Evolutionary conservation across 2,888 invertebrate species (phyloP).

Genomic region (Sialis lutaria): DNA sequence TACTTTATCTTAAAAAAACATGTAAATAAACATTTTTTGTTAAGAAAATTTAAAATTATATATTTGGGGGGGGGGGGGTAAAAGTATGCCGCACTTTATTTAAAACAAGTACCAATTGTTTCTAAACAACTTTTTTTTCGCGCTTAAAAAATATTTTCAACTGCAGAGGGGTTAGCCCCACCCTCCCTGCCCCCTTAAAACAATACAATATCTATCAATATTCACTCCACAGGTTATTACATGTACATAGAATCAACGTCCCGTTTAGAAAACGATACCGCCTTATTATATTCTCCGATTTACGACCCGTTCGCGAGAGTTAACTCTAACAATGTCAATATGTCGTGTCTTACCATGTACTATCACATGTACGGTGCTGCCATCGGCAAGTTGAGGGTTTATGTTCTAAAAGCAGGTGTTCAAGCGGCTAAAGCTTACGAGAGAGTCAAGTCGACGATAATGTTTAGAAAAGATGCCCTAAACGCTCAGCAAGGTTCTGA

Average conservation of each 20-base stretch:
- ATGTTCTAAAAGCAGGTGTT: conserved; percentile 26
- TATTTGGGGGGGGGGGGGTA: too few relatives aligned
- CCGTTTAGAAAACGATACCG: conserved; percentile 40
- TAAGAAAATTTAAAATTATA: too few relatives aligned
- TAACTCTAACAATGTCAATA: conserved; percentile 15
- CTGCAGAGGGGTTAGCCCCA: not conserved
- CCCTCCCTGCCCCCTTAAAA: too few relatives aligned
- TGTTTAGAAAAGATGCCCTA: conserved; percentile 22
- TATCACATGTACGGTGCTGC: conserved; percentile 65
- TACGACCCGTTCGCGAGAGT: conserved; percentile 21
- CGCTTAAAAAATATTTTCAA: too few relatives aligned
- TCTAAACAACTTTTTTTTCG: too few relatives aligned
- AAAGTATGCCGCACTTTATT: too few relatives aligned
- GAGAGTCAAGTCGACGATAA: conserved; percentile 13
- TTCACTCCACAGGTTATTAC: conserved; percentile 42
- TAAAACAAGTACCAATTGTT: too few relatives aligned
- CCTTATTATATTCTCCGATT: conserved; percentile 56
- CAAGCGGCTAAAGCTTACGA: conserved; percentile 14
- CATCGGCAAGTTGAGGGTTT: conserved; percentile 35
- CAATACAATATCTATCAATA: too few relatives aligned
- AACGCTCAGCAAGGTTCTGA: too few relatives aligned
- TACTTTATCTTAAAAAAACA: too few relatives aligned
- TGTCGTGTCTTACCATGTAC: conserved; percentile 46
- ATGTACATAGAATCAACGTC: conserved; percentile 67
- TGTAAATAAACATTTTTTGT: too few relatives aligned